phyloP scores from a whole-genome alignment of 2,797 vertebrate species.

The Chloroceryle amazona region DNA sequence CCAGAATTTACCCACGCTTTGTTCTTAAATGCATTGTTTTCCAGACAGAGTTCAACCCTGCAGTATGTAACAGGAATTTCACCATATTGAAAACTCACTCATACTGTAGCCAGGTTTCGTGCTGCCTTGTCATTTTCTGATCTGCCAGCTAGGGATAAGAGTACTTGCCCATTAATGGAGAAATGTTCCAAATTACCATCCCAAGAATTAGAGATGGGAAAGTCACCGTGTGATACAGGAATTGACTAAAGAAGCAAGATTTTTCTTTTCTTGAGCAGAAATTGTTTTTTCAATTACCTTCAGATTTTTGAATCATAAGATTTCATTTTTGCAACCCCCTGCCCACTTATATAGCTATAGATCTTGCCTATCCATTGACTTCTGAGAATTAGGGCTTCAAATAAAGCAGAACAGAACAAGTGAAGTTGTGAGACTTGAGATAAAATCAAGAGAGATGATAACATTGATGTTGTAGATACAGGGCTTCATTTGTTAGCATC shows the following conservation, averaged over 20 bases:
- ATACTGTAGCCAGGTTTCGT: not conserved
- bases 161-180: not conserved
- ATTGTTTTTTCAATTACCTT: conserved; percentile 15
- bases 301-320: not conserved
- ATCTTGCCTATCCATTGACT: not conserved
- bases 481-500: not conserved
- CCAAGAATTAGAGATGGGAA: conserved; percentile 40
- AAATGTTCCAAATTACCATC: conserved; percentile 38
- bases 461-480: not conserved
- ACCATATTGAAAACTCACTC: not conserved
- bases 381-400: not conserved
- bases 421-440: not conserved
- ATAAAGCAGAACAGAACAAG: not conserved
- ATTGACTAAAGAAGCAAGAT: not conserved
- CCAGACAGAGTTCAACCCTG: not conserved
- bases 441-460: not conserved
- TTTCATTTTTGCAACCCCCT: not conserved
- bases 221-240: not conserved
- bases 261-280: not conserved
- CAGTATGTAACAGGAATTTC: not conserved
- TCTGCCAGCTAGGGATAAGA: conserved; percentile 24
- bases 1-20: not conserved
- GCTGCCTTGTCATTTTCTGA: conserved; percentile 30
- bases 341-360: not conserved
- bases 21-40: not conserved